Evolutionary conservation across 1,140 invertebrate species (phyloP).

Genomic region (Druon quercuslanigerum): DNA sequence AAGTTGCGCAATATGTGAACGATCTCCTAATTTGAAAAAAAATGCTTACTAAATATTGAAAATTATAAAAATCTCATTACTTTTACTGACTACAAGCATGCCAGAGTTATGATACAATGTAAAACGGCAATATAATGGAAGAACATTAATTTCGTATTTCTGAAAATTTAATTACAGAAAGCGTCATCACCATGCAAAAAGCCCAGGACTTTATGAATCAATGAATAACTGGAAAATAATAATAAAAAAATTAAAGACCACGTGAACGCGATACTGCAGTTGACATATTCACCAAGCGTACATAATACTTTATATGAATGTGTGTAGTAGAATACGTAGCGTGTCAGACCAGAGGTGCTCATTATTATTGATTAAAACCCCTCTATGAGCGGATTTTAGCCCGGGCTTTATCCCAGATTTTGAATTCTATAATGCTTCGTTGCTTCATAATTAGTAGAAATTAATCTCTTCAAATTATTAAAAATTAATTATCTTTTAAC

Average conservation of each 20-base stretch:
- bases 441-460: neutral
- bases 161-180: conserved; percentile 49
- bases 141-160: conserved; percentile 48
- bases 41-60: too few relatives aligned
- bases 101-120: conserved; percentile 23
- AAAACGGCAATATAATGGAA: conserved; percentile 42
- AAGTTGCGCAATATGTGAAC: too few relatives aligned
- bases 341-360: conserved; percentile 64
- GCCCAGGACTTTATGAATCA: neutral
- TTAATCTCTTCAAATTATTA: neutral
- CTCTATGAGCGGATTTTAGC: neutral
- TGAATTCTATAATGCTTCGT: neutral
- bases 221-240: conserved; percentile 21
- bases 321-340: conserved; percentile 64
- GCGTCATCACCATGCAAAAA: conserved; percentile 43
- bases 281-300: conserved; percentile 69
- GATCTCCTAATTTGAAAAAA: too few relatives aligned
- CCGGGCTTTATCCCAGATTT: too few relatives aligned
- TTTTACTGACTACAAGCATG: neutral
- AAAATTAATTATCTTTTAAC: neutral
- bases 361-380: conserved; percentile 36
- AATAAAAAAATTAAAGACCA: conserved; percentile 55
- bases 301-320: conserved; percentile 66
- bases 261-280: conserved; percentile 68
- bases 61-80: neutral